Conservation (phyloP, 2,888 invertebrate genomes). For the Drosophila prostipennis region DNA sequence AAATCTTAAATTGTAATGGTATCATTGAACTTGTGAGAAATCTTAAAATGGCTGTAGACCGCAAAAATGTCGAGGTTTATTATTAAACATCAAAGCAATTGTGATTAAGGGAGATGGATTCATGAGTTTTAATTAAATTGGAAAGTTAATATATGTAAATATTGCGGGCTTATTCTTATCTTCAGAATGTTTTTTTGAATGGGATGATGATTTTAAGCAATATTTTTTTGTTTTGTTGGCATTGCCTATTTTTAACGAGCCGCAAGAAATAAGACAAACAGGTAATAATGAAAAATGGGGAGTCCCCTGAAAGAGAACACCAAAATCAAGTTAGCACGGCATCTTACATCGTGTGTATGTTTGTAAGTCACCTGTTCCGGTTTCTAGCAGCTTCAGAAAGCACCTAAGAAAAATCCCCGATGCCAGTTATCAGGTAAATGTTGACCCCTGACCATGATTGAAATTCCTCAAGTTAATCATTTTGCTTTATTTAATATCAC, state of each 20-base stretch:
- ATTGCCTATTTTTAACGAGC: background rate
- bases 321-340: background rate
- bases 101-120: too few relatives aligned
- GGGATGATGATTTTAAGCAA: too few relatives aligned
- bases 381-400: conserved; percentile 1
- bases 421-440: conserved; percentile 25
- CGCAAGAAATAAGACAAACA: background rate
- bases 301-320: background rate
- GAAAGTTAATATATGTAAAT: too few relatives aligned
- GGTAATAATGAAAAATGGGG: background rate
- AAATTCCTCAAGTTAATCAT: conserved; percentile 12
- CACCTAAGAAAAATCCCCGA: conserved; percentile 24
- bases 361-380: conserved; percentile 29
- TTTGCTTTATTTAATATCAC: conserved; percentile 47
- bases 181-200: too few relatives aligned
- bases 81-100: too few relatives aligned
- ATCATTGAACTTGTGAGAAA: too few relatives aligned
- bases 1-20: too few relatives aligned
- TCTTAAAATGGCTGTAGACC: too few relatives aligned
- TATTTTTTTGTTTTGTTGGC: too few relatives aligned
- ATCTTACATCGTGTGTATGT: background rate
- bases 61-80: too few relatives aligned
- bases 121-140: too few relatives aligned
- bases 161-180: too few relatives aligned
- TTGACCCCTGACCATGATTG: conserved; percentile 19